Conservation (phyloP, 1,140 invertebrate genomes). For the Colletes gigas region DNA sequence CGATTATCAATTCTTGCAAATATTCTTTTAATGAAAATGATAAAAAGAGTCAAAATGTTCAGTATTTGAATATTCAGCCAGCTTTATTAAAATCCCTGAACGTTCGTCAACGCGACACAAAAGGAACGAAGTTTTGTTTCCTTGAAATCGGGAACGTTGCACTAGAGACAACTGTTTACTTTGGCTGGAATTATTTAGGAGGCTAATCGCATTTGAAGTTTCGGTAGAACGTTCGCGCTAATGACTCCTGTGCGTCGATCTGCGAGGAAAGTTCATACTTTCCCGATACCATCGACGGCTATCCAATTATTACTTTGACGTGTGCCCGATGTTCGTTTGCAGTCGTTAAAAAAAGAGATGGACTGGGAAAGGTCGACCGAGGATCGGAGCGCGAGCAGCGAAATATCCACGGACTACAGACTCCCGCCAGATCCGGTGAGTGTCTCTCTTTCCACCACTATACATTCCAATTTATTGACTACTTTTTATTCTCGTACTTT, state of each 20-base stretch:
- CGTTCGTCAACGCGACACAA: too few species aligned
- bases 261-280: not conserved
- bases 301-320: constrained; percentile 51
- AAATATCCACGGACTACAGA: constrained; percentile 89
- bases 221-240: not conserved
- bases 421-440: constrained; percentile 91
- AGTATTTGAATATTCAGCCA: too few species aligned
- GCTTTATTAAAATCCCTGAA: too few species aligned
- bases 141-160: too few species aligned
- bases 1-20: too few species aligned
- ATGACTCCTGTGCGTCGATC: not conserved
- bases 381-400: constrained; percentile 87
- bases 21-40: too few species aligned
- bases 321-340: constrained; percentile 69
- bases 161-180: too few species aligned
- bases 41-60: too few species aligned
- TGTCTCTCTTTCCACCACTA: constrained; percentile 65
- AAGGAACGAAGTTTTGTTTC: too few species aligned
- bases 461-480: constrained; percentile 74
- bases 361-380: constrained; percentile 90
- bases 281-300: constrained; percentile 13
- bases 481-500: constrained; percentile 71
- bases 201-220: not conserved
- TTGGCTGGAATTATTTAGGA: not conserved
- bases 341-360: constrained; percentile 94